Base-by-base conservation (phyloP, 2,888 invertebrate species). In the Callyntrura guangdongensis region DNA sequence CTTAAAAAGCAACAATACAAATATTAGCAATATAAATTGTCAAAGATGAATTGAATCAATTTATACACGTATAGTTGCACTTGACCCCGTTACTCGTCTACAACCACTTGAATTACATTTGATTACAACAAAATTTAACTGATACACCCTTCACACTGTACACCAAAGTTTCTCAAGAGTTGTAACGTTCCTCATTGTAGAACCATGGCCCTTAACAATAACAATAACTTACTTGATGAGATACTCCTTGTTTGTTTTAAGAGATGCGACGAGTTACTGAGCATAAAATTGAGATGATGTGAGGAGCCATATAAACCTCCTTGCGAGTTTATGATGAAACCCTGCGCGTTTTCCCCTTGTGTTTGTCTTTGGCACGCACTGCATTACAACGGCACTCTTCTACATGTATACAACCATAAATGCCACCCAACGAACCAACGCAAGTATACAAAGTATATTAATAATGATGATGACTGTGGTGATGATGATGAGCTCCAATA, bases 211-310 rank as follows among this genome's bases (percentile, higher is more conserved):
- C 36, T 36, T 36, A 36, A 36, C 36, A 36, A 36, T 36, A 36
- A 36, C 36, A 36, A 20, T 61, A 67, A 67, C 25, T 67, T 67
- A 27, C 27, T 74, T 20, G 72, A 72, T 45, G 72, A 17, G 49
- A 6, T 74, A n/a, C 77, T 53, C 22, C 20, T 49, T 69, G 56
- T 72, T 69, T 36, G 27, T 69, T 49, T 69, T 12, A 53, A 56
- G 56, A 85, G 72, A 59, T 72, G 17, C 53, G 25, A 85, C 17
- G 22, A 53, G 67, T 69, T 56, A 72, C 85, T 85, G 85, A 85
- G 27, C 59, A 67, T 56, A 67, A 72, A 69, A 49, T 14, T 14
- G 53, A 56, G 25, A 77, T 14, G 77, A 20, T 22, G 17, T 17
- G 17, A 27, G 17, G 22, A 56, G 20, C 36, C 67, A 72, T 56